Conservation (phyloP, 2,113 vertebrate species). For the Spheniscus mendiculus region DNA sequence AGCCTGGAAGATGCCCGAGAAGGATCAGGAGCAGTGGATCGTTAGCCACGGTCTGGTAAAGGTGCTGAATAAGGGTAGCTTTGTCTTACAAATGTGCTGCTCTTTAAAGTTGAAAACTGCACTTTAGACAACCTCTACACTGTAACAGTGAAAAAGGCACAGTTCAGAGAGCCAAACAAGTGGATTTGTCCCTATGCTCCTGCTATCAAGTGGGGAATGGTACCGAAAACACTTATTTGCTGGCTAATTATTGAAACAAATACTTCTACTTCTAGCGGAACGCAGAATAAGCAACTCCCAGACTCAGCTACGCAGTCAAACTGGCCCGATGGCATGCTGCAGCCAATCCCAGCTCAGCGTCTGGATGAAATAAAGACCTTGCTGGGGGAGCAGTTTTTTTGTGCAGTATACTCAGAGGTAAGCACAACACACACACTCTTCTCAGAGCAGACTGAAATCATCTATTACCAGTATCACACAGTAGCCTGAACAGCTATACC, state of each 20-base stretch:
- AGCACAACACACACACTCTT: not conserved
- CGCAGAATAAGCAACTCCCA: constrained; percentile 11
- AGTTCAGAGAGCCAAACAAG: not conserved
- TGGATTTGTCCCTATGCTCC: not conserved
- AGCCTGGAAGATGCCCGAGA: not conserved
- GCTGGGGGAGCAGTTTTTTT: constrained; percentile 68
- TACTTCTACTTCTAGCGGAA: constrained; percentile 19
- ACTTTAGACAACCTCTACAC: not conserved
- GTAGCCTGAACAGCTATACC: not conserved
- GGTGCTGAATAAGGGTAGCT: not conserved
- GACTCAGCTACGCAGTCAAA: constrained; percentile 33
- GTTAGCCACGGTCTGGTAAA: not conserved
- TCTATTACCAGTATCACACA: not conserved
- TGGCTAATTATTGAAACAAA: not conserved
- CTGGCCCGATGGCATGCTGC: constrained; percentile 76
- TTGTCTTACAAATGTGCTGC: not conserved
- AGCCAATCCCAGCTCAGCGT: constrained; percentile 67
- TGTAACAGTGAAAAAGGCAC: not conserved
- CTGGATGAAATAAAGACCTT: constrained; percentile 70
- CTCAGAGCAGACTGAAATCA: not conserved
- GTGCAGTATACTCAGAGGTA: constrained; percentile 67
- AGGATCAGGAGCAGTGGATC: not conserved
- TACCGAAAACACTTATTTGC: not conserved
- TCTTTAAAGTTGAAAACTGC: not conserved
- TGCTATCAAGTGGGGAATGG: not conserved